A percentile compares a stretch with the other conserved stretches of the same genome.
Evolutionary conservation across 2,113 vertebrate species (phyloP).

Genomic region (Pavo muticus): DNA sequence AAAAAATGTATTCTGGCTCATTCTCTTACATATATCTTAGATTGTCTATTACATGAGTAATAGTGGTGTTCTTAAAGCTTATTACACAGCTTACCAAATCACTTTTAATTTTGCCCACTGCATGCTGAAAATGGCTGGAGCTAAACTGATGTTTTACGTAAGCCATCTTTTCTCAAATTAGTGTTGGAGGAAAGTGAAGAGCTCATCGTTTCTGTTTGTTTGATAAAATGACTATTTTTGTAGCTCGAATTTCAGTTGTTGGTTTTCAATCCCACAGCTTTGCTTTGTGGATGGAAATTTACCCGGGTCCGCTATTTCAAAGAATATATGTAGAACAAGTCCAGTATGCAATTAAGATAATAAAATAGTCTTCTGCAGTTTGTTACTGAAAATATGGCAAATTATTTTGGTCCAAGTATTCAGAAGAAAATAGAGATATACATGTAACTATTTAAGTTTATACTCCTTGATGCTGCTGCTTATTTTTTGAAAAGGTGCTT

Average conservation of each 20-base stretch:
- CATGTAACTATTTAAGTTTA: neutral
- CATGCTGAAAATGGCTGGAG: conserved; percentile 53
- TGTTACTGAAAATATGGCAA: neutral
- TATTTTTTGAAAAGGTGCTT: conserved; percentile 32
- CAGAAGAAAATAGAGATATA: neutral
- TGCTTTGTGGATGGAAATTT: conserved; percentile 44
- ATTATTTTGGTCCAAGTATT: conserved; percentile 49
- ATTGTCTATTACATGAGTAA: conserved; percentile 54
- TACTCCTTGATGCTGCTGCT: conserved; percentile 30
- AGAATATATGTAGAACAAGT: neutral
- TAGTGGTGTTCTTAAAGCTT: conserved; percentile 62
- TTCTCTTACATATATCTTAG: conserved; percentile 58
- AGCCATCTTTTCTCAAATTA: conserved; percentile 23
- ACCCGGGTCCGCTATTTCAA: conserved; percentile 67
- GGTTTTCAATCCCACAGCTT: conserved; percentile 34
- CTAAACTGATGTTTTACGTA: conserved; percentile 32
- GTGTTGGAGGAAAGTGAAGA: neutral
- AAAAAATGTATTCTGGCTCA: conserved; percentile 23
- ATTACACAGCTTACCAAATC: conserved; percentile 47
- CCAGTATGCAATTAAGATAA: conserved; percentile 64
- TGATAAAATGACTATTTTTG: conserved; percentile 63
- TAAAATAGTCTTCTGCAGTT: conserved; percentile 27
- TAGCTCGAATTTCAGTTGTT: conserved; percentile 27
- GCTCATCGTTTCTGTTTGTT: conserved; percentile 7
- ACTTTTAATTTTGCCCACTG: conserved; percentile 57